Base-by-base conservation (phyloP, 1,140 invertebrate genomes). In the Coelopa frigida region DNA sequence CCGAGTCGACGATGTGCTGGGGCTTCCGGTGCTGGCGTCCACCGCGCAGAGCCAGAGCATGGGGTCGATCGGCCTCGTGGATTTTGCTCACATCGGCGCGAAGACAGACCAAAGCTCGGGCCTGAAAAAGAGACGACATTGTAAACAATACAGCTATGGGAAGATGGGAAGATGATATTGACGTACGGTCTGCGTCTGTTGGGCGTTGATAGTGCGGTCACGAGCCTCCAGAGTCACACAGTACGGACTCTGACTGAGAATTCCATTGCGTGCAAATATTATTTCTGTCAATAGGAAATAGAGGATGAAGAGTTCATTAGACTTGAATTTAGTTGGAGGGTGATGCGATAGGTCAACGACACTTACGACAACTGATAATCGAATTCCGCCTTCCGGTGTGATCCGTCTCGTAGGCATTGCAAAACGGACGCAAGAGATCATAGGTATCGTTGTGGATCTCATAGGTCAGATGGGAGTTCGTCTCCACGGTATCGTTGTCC, bases 321-420 rank as follows among this genome's bases (percentile, higher is more conserved):
- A n/a, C 21, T 38, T 38, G 31, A n/a, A n/a, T n/a, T n/a, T n/a
- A n/a, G n/a, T n/a, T n/a, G n/a, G n/a, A n/a, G n/a, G n/a, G n/a
- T n/a, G n/a, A n/a, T n/a, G n/a, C n/a, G 17, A 11, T 3, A 6
- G 18, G 7, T 26, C 20, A n/a, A 37, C 10, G 20, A 8, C 15
- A 65, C 65, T 54, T 55, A 68, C 65, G 66, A 17, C 65, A 68
- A 36, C 62, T 68, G 18, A 68, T 52, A 8, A 64, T 61, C 21
- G 65, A 60, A 31, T 60, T 57, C 3, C 57, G 57, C 21, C 58
- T 54, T 38, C 55, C 60, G 0, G 55, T 66, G 35, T 68, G 65
- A 58, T 68, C 65, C n/a, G 60, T 52, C 41, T 66, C 65, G 35
- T 64, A 68, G 48, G 53, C 57, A 44, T 61, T 59, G 22, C 65